These are phyloP conservation scores for Microctenopoma stevenorrisi DNA, from an alignment of 2,797 vertebrate species.

Conservation along the genomic window DNA sequence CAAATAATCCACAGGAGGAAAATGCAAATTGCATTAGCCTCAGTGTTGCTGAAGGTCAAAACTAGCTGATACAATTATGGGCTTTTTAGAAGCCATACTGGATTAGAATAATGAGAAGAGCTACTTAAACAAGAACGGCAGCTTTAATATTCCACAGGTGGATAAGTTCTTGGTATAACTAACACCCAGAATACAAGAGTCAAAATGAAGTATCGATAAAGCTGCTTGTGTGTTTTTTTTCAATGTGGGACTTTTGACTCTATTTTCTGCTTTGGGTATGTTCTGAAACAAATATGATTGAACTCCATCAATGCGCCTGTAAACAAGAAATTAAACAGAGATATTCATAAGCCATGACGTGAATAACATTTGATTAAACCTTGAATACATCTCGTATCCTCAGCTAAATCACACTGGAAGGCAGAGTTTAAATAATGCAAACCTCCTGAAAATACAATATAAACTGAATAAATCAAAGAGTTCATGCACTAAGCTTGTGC, in stretches of 20 bases:
- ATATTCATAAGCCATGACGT: constrained; percentile 20
- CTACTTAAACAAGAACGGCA: constrained; percentile 30
- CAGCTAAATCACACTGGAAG: constrained; percentile 22
- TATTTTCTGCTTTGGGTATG: constrained; percentile 23
- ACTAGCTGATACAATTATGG: constrained; percentile 59
- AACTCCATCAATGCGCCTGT: constrained; percentile 28
- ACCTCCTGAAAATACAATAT: constrained; percentile 18
- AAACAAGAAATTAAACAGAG: constrained; percentile 37
- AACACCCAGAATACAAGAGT: constrained; percentile 1
- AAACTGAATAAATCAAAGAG: constrained; percentile 24
- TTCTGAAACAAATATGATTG: constrained; percentile 26
- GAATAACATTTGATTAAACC: constrained; percentile 33
- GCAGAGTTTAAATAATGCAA: constrained; percentile 26
- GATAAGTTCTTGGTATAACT: constrained; percentile 4
- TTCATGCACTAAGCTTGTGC: background rate
- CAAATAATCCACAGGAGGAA: constrained; percentile 65
- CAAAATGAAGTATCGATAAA: constrained; percentile 22
- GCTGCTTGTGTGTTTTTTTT: constrained; percentile 2
- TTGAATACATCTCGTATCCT: constrained; percentile 13
- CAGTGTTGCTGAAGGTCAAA: constrained; percentile 68
- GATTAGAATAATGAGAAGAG: constrained; percentile 51
- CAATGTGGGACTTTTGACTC: constrained; percentile 15
- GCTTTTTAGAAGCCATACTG: constrained; percentile 37
- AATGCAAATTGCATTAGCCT: constrained; percentile 70
- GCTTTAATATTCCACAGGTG: constrained; percentile 40